These are phyloP conservation scores for Mylabris phalerata DNA, from an alignment of 1,140 invertebrate genomes.

Conservation along the genomic window DNA sequence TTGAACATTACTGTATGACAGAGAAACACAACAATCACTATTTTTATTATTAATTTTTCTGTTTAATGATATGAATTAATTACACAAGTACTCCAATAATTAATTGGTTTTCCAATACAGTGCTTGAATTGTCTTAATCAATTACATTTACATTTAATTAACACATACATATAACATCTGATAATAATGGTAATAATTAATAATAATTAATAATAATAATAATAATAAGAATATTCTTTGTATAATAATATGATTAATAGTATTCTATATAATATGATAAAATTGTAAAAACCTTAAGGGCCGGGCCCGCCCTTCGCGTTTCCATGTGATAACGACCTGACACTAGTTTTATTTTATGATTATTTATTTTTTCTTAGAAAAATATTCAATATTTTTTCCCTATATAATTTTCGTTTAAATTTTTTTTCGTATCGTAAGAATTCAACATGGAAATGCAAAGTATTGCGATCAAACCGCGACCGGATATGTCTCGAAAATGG, in stretches of 20 bases:
- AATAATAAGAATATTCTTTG: background rate
- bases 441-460: slow-evolving; percentile 37
- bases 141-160: too few relatives aligned
- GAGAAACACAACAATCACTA: slow-evolving; percentile 39
- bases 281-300: slow-evolving; percentile 38
- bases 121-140: background rate
- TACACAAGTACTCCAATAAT: slow-evolving; percentile 20
- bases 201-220: background rate
- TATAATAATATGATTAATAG: slow-evolving; percentile 12
- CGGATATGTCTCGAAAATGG: slow-evolving; percentile 44
- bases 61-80: slow-evolving; percentile 22
- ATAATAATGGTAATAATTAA: slow-evolving; percentile 18
- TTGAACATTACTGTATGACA: slow-evolving; percentile 28
- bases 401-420: too few relatives aligned
- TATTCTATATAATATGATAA: slow-evolving; percentile 32
- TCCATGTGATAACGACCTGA: slow-evolving; percentile 42
- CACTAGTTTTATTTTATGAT: slow-evolving; percentile 23
- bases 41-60: background rate
- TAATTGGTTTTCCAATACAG: background rate
- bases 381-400: slow-evolving; percentile 32
- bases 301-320: slow-evolving; percentile 34
- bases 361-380: slow-evolving; percentile 33
- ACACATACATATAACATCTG: slow-evolving; percentile 1
- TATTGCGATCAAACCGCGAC: slow-evolving; percentile 24
- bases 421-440: background rate